These are phyloP conservation scores for Melanerpes formicivorus DNA, from an alignment of 2,113 vertebrate genomes.

Conservation along the genomic window DNA sequence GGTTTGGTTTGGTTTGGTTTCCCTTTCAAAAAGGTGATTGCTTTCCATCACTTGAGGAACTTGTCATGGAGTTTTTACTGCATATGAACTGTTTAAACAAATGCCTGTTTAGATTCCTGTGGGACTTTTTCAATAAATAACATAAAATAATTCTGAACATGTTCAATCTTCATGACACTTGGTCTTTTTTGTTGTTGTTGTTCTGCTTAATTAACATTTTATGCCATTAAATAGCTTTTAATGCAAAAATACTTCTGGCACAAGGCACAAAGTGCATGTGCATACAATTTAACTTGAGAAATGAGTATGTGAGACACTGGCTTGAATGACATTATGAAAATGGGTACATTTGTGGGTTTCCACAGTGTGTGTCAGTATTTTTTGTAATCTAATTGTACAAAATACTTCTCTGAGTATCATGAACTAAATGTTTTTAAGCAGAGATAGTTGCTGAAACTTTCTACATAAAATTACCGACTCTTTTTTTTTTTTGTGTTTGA, in stretches of 20 bases:
- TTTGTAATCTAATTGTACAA: background rate
- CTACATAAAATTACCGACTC: rapidly evolving
- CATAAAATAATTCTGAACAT: rapidly evolving
- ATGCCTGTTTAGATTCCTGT: background rate
- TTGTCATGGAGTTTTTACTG: background rate
- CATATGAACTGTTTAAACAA: background rate
- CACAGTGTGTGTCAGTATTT: background rate
- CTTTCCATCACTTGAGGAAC: background rate
- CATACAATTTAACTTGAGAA: background rate
- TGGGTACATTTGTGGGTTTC: background rate
- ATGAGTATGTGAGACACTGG: background rate
- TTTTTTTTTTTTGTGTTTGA: rapidly evolving
- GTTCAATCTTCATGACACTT: rapidly evolving
- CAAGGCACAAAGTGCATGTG: rapidly evolving
- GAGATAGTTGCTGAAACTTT: background rate
- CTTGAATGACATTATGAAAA: background rate
- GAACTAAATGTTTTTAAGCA: background rate
- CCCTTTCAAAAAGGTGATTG: background rate
- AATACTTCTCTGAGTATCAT: background rate
- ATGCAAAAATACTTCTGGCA: background rate
- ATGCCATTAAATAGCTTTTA: background rate
- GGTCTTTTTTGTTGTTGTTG: background rate
- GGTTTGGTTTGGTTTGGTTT: no score
- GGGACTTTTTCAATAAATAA: background rate
- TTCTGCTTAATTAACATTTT: background rate